Evolutionary conservation across 2,797 vertebrate species (phyloP), one percentile per base, ranked within the genome.

Genomic region (Phalanger gymnotis): DNA sequence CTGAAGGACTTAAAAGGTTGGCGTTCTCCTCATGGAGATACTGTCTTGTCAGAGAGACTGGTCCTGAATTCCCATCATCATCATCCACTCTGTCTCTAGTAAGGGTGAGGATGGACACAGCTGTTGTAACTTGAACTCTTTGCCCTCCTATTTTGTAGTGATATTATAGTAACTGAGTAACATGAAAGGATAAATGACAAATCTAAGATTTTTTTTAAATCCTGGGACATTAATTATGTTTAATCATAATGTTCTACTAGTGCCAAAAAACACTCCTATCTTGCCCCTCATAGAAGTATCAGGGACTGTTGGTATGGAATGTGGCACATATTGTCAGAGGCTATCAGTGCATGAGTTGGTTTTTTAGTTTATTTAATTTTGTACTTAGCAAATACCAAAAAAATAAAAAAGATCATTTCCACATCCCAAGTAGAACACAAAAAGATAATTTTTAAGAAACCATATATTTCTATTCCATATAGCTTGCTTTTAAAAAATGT

Each of bases 131-230:
- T 91, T 51, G 73, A 92, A 61, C 94, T 94, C 94, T 94, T 34
- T 81, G 90, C 95, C 94, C 95, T 96, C 93, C 95, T 94, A 96
- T 97, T 97, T 96, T 91, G 54, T 90, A 96, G 91, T 97, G 96
- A 98, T 95, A 87, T 97, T 95, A 96, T 91, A 55, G 92, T 87
- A 92, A 97, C 92, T 97, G 96, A 97, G 94, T 97, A 95, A 97
- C 97, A 47, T 96, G 96, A 97, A 97, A 97, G 22, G 94, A 93
- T 94, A 89, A 95, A 30, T 95, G 61, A 53, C 55, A 91, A 94
- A 97, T 73, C 90, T 90, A 93, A 96, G 92, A 95, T 93, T 47
- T 81, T 81, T 81, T 47, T 81, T 4, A 3, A 47, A 27, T 81
- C 22, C 22, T 81, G n/a, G 22, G 9, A 81, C 40, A 81, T 81